These are phyloP conservation scores for Ischnura elegans DNA, from an alignment of 2,888 invertebrate species.

Conservation along the genomic window DNA sequence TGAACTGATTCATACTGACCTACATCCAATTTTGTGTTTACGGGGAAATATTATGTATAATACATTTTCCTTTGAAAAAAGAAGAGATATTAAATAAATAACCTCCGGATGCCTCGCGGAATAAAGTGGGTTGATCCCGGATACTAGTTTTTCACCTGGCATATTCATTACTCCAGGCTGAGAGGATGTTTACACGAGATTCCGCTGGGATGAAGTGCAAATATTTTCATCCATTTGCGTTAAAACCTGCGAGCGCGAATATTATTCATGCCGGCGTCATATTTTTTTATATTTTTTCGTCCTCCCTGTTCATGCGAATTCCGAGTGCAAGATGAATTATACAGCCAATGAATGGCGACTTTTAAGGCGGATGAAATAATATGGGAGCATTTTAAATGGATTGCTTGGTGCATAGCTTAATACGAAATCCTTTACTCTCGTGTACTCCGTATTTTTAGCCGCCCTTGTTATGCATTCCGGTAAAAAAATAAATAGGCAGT, in stretches of 20 bases:
- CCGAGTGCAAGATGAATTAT: neutral
- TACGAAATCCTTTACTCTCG: too few relatives aligned
- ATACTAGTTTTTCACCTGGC: neutral
- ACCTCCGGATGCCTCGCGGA: neutral
- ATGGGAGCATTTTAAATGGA: neutral
- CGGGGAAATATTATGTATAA: neutral
- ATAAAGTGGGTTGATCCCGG: neutral
- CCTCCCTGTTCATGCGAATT: neutral
- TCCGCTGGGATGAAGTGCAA: neutral
- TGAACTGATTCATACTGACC: too few relatives aligned
- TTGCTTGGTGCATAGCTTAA: neutral
- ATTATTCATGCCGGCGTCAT: neutral
- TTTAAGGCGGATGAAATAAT: neutral
- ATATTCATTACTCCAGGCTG: neutral
- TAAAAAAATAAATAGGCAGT: too few relatives aligned
- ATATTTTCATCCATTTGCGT: conserved; percentile 12
- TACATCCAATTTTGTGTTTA: too few relatives aligned
- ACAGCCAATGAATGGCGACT: neutral
- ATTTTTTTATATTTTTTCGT: neutral
- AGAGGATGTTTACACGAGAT: neutral
- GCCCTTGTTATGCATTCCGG: too few relatives aligned
- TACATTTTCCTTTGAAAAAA: neutral
- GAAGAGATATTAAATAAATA: neutral
- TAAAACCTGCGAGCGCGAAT: neutral
- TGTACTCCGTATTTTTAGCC: too few relatives aligned